Conservation (phyloP, 2,797 vertebrate species). For the Hybognathus amarus region DNA sequence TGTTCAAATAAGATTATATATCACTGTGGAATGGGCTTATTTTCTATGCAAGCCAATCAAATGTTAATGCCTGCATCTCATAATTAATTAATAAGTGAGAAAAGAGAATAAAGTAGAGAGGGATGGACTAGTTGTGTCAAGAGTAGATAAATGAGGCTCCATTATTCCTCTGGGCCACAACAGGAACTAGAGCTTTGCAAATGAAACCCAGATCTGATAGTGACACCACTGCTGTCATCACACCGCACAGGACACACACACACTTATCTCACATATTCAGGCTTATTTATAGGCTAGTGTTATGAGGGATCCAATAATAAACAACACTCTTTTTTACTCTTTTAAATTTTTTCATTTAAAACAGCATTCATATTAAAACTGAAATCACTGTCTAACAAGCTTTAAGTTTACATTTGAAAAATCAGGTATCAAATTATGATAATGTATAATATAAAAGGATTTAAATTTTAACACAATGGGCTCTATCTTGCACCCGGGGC, state of each 20-base stretch:
- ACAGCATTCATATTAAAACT: not conserved
- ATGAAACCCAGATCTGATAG: conserved; percentile 35
- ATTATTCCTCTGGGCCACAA: conserved; percentile 33
- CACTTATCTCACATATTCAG: not conserved
- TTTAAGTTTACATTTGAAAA: not conserved
- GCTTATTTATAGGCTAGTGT: not conserved
- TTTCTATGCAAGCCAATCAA: conserved; percentile 39
- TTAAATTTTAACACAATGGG: too few species aligned
- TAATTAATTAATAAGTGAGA: conserved; percentile 49
- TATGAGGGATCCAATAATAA: not conserved
- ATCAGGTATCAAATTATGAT: not conserved
- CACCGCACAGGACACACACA: not conserved
- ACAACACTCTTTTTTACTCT: not conserved
- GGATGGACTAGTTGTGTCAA: conserved; percentile 32
- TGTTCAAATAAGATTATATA: conserved; percentile 5
- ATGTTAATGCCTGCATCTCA: conserved; percentile 50
- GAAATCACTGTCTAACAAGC: not conserved
- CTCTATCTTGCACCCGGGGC: too few species aligned
- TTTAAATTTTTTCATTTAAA: too few species aligned
- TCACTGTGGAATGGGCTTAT: conserved; percentile 13
- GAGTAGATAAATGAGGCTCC: conserved; percentile 34
- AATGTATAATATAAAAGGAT: not conserved
- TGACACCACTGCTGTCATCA: not conserved
- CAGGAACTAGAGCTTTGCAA: conserved; percentile 32
- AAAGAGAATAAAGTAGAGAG: conserved; percentile 29